Evolutionary conservation across 1,140 invertebrate species (phyloP), one percentile per base, ranked within the genome.

Genomic region (Diplogasteroides magnus): DNA sequence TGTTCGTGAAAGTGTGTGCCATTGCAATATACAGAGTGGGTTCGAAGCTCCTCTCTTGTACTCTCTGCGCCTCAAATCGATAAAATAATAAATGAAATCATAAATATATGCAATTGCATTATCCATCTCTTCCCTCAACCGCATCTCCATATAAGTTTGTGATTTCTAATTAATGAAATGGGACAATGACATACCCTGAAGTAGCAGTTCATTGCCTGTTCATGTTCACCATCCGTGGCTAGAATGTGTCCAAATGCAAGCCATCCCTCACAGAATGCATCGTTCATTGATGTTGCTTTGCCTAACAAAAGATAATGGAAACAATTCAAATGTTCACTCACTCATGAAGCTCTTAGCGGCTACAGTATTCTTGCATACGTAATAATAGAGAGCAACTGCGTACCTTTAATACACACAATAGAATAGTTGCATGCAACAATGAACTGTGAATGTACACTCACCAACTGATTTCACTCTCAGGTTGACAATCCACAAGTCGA

Each of bases 161-260:
- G n/a, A n/a, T n/a, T n/a, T n/a, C n/a, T n/a, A n/a, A n/a, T n/a
- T n/a, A n/a, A n/a, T n/a, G n/a, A n/a, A n/a, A n/a, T n/a, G n/a
- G n/a, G n/a, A n/a, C n/a, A n/a, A n/a, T 48, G 6, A 48, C 37
- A 11, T 19, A 48, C 67, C 14, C 61, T 71, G 28, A 64, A 55
- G 32, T 70, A 70, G 64, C 69, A 70, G 28, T 61, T 70, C 69
- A 70, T 70, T 3, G 69, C 61, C 37, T 70, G 69, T n/a, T 70
- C 69, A 27, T 70, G 69, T 26, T 70, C 69, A 6, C 48, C 32
- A 66, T 70, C 69, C 19, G 27, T 32, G 57, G 61, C 60, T 23
- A 70, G 61, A 61, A 66, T 63, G 25, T 70, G 69, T 13, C 69
- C 69, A 26, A 65, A 70, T 13, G 65, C 62, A 0, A 70, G 14